Conservation (phyloP, 2,888 invertebrate genomes). For the Sinelater perroti region DNA sequence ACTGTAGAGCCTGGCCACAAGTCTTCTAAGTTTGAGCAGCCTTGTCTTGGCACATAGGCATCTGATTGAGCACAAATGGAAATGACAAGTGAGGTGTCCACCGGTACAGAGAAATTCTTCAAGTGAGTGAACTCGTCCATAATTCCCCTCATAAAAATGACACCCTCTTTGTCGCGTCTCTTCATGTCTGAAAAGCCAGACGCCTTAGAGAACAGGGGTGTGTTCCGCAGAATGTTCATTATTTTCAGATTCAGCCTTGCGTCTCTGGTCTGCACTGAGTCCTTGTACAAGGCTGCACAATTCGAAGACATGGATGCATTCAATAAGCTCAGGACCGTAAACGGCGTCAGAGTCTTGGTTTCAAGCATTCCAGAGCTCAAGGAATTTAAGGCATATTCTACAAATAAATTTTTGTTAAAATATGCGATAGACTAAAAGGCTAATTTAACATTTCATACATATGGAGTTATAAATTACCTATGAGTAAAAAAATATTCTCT, state of each 20-base stretch:
- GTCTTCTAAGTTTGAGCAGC: conserved; percentile 81
- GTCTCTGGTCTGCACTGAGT: neutral
- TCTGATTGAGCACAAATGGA: conserved; percentile 90
- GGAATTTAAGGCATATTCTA: conserved; percentile 1
- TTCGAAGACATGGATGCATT: neutral
- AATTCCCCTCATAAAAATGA: conserved; percentile 95
- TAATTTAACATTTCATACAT: too few relatives aligned
- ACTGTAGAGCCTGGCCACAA: conserved; percentile 95
- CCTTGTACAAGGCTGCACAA: neutral
- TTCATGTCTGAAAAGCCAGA: conserved; percentile 71
- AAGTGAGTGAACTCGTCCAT: conserved; percentile 99
- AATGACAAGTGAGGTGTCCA: conserved; percentile 89
- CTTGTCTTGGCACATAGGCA: conserved; percentile 89
- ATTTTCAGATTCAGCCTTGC: conserved; percentile 12
- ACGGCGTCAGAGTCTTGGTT: conserved; percentile 16
- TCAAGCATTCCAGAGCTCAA: neutral
- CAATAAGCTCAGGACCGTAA: conserved; percentile 13
- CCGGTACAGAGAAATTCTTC: conserved; percentile 87
- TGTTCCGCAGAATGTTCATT: conserved; percentile 9
- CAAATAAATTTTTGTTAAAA: too few relatives aligned
- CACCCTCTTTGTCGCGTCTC: conserved; percentile 79
- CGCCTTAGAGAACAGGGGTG: conserved; percentile 10
- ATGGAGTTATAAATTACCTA: too few relatives aligned
- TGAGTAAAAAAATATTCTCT: too few relatives aligned
- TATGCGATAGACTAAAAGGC: too few relatives aligned